Conservation (phyloP, 2,888 invertebrate genomes). For the Charanyca ferruginea region DNA sequence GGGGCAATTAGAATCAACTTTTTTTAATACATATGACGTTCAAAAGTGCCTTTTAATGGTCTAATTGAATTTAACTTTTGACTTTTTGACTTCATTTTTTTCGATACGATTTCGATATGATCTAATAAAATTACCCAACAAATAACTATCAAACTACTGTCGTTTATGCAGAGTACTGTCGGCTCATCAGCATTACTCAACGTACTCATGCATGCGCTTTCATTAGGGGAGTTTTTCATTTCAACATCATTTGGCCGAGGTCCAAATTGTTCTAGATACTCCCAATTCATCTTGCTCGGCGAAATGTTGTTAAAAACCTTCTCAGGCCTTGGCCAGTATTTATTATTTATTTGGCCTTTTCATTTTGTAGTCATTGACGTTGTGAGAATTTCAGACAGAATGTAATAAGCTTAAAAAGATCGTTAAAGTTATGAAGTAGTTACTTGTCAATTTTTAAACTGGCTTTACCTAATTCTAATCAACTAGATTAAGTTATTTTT, state of each 20-base stretch:
- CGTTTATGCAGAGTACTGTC: constrained; percentile 10
- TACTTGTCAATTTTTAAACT: too few relatives aligned
- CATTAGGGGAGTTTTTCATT: constrained; percentile 58
- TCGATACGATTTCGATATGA: too few relatives aligned
- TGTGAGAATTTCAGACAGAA: not conserved
- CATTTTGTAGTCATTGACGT: constrained; percentile 14
- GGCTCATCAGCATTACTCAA: constrained; percentile 42
- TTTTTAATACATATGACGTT: too few relatives aligned
- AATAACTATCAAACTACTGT: constrained; percentile 28
- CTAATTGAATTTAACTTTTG: too few relatives aligned
- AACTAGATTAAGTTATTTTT: too few relatives aligned
- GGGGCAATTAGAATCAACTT: too few relatives aligned
- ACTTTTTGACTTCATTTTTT: too few relatives aligned
- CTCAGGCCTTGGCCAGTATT: constrained; percentile 37
- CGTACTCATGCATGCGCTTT: constrained; percentile 49
- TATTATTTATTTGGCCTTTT: constrained; percentile 32
- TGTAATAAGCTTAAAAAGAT: too few relatives aligned
- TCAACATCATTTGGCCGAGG: constrained; percentile 58
- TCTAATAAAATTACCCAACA: constrained; percentile 18
- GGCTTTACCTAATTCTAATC: too few relatives aligned
- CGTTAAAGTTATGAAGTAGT: too few relatives aligned
- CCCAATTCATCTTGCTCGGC: constrained; percentile 57
- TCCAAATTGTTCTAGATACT: constrained; percentile 59
- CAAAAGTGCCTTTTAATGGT: too few relatives aligned
- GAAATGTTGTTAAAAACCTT: constrained; percentile 58